phyloP scores from a whole-genome alignment of 1,140 invertebrate genomes.

The Orius laevigatus region DNA sequence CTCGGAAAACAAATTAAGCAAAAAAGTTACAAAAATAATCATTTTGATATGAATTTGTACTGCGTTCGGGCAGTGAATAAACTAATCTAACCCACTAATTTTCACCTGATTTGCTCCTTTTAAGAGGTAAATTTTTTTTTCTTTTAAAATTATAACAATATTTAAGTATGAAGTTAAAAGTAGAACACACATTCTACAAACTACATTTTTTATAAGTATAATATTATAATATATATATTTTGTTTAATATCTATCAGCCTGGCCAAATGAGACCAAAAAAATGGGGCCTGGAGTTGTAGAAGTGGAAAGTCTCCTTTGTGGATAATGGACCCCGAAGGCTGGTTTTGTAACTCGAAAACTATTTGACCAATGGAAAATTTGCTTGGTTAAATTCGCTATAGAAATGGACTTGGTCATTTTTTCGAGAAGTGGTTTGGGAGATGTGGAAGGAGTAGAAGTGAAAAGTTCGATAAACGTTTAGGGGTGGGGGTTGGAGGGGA shows the following conservation, averaged over 20 bases:
- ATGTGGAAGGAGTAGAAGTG: too few species aligned
- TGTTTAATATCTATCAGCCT: not conserved
- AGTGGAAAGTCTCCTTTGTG: not conserved
- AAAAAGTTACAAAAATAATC: constrained; percentile 8
- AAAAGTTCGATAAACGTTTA: too few species aligned
- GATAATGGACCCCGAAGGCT: not conserved
- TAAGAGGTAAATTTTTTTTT: not conserved
- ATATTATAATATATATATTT: constrained; percentile 2
- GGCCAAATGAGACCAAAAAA: too few species aligned
- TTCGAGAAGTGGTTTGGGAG: too few species aligned
- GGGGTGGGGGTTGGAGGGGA: too few species aligned
- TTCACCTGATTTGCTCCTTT: constrained; percentile 7
- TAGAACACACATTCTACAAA: constrained; percentile 14
- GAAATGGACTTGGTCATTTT: too few species aligned
- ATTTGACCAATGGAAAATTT: too few species aligned
- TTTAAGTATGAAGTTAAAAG: constrained; percentile 7
- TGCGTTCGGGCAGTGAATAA: not conserved
- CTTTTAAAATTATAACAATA: not conserved
- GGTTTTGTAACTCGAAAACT: not conserved
- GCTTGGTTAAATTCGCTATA: too few species aligned
- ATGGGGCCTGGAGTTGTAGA: not conserved
- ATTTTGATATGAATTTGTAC: constrained; percentile 5
- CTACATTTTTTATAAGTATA: constrained; percentile 3
- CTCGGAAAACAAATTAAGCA: not conserved
- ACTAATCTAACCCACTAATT: constrained; percentile 1